Base-by-base conservation (phyloP, 1,140 invertebrate species). In the Drosophila ananassae region DNA sequence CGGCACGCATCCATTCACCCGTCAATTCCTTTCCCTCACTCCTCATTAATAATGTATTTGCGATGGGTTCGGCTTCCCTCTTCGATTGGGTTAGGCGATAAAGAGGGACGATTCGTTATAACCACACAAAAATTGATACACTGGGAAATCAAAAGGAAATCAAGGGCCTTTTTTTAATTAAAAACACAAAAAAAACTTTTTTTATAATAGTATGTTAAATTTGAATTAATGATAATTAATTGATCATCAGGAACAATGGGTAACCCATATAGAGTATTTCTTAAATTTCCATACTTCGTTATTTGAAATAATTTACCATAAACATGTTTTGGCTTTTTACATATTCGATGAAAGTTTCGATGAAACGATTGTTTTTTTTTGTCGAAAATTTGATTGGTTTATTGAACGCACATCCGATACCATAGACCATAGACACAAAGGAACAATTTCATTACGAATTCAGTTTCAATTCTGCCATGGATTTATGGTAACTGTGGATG, bases 41-140 rank as follows among this genome's bases (percentile, higher is more conserved):
- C 37, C 68, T 76, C 57, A 85, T 85, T 77, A 53, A 77, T 77
- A 77, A 73, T 77, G 59, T 58, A 80, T 73, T 41, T 53, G 52
- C 63, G 8, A 67, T 52, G 60, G 47, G 34, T 28, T 46, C 3
- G 44, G 44, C 21, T 8, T 24, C 34, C 59, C 63, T 1, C 39
- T 63, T 25, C 47, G 59, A 53, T 64, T 64, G 63, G 56, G 25
- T 52, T 63, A 25, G 60, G 59, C 47, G 3, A 30, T 64, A 52
- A 54, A 53, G 32, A 10, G 25, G n/a, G 21, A n/a, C 17, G 0
- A 62, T 41, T 67, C 58, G 17, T 50, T 50, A 51, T 63, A 67
- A 39, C 47, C 25, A 44, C 51, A 48, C 10, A 22, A 22, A 47
- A 44, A 64, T 67, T 32, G 47, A 2, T 52, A 24, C 63, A 67